Evolutionary conservation across 1,140 invertebrate species (phyloP).

Genomic region (Hydropsyche tenuis): DNA sequence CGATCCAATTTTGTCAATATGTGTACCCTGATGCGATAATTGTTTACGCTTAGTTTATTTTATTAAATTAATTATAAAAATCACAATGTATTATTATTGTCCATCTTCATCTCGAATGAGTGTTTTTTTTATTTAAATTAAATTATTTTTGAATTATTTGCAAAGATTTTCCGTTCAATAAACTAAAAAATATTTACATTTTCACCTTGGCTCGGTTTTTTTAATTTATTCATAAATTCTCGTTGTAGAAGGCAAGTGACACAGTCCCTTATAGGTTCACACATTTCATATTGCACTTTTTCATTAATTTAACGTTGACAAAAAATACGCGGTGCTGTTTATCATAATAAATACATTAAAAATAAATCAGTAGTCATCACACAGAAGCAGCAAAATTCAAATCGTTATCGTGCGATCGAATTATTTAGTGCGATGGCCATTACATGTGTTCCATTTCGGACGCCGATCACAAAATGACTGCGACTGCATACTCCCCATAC

Average conservation of each 20-base stretch:
- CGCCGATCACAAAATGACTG: too few relatives aligned
- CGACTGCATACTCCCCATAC: too few relatives aligned
- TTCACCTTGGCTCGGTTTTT: slow-evolving; percentile 26
- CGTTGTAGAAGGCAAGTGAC: slow-evolving; percentile 31
- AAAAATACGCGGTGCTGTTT: too few relatives aligned
- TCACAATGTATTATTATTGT: slow-evolving; percentile 49
- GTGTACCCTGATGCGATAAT: slow-evolving; percentile 50
- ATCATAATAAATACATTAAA: too few relatives aligned
- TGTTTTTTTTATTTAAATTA: slow-evolving; percentile 23
- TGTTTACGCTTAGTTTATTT: slow-evolving; percentile 46
- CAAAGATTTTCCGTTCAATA: slow-evolving; percentile 11
- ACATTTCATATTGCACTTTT: slow-evolving; percentile 21
- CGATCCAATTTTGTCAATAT: slow-evolving; percentile 42
- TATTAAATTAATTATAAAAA: slow-evolving; percentile 45
- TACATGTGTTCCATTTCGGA: too few relatives aligned
- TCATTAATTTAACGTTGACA: too few relatives aligned
- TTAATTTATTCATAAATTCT: slow-evolving; percentile 31
- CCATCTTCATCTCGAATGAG: slow-evolving; percentile 32
- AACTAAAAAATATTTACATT: slow-evolving; percentile 22
- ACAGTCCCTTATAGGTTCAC: background rate
- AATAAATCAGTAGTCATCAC: too few relatives aligned
- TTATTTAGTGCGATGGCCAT: too few relatives aligned
- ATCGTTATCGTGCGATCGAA: too few relatives aligned
- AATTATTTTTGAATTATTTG: slow-evolving; percentile 15
- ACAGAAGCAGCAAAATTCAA: too few relatives aligned